Conservation (phyloP, 2,888 invertebrate genomes). For the Sphaerophoria rueppellii region DNA sequence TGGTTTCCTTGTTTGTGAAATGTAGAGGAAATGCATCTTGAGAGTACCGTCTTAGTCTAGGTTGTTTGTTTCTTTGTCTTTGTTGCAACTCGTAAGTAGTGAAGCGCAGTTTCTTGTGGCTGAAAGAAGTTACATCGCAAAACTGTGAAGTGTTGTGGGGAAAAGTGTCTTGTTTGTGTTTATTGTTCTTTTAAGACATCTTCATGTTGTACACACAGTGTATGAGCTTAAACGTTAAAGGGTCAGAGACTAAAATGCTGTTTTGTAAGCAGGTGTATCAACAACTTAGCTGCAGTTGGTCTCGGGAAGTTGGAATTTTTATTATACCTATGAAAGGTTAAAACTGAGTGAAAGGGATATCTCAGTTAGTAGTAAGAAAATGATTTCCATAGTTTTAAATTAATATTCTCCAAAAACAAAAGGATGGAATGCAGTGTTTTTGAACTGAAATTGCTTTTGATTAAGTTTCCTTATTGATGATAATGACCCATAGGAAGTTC, state of each 20-base stretch:
- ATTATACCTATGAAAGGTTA: too few species aligned
- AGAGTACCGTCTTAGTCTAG: neutral
- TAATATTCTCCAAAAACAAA: too few species aligned
- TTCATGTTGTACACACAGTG: neutral
- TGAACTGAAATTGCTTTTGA: too few species aligned
- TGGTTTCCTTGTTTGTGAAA: slow-evolving; percentile 21
- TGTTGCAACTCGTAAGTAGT: neutral
- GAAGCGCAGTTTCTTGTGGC: slow-evolving; percentile 41
- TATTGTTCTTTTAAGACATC: neutral
- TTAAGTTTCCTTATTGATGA: too few species aligned
- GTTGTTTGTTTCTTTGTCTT: slow-evolving; percentile 31
- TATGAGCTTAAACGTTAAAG: neutral
- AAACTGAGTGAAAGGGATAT: too few species aligned
- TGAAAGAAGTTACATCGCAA: slow-evolving; percentile 20
- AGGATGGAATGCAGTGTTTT: too few species aligned
- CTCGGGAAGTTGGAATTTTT: too few species aligned
- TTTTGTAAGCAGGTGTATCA: neutral
- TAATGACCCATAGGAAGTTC: too few species aligned
- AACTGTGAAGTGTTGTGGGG: slow-evolving; percentile 40
- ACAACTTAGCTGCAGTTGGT: neutral
- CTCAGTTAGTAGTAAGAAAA: too few species aligned
- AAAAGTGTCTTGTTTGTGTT: neutral
- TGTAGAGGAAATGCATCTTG: slow-evolving; percentile 27
- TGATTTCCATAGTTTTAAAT: too few species aligned
- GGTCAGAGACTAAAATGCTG: neutral